phyloP scores from a whole-genome alignment of 2,113 vertebrate species.

The human region GRCh38 chr13:52507001-52507500 shows the following conservation, averaged over 20 bases:
- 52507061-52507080: neutral
- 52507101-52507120: neutral
- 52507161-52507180: neutral
- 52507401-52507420: neutral
- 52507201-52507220: too few species aligned
- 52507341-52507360: too few species aligned
- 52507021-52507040: neutral
- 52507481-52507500: neutral
- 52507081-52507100: neutral
- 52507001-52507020: neutral
- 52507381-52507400: too few species aligned
- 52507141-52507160: neutral
- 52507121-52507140: neutral
- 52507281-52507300: too few species aligned
- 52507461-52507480: neutral
- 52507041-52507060: neutral
- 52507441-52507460: neutral
- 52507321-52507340: too few species aligned
- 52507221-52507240: too few species aligned
- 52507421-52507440: neutral
- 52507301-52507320: too few species aligned
- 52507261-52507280: too few species aligned
- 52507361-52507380: too few species aligned
- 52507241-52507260: too few species aligned
- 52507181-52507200: too few species aligned